Conservation (phyloP, 92 coral and sea anemone species). For the Montipora capitata region DNA sequence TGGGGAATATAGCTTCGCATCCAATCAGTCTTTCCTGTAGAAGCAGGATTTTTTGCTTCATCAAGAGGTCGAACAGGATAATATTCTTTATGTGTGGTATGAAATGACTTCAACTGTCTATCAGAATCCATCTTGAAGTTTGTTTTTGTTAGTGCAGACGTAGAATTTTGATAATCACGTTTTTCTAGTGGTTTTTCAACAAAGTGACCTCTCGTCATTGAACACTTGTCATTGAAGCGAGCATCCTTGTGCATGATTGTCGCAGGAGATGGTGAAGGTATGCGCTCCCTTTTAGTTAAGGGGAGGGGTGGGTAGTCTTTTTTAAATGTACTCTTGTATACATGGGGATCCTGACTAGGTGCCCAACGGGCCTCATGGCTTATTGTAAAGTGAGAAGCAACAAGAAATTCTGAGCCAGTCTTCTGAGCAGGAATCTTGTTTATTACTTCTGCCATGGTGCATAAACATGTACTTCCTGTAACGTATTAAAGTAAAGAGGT, state of each 20-base stretch:
- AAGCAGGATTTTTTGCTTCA: slow-evolving; percentile 77
- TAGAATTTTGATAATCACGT: slow-evolving; percentile 61
- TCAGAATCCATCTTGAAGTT: slow-evolving; percentile 96
- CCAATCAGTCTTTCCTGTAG: slow-evolving; percentile 82
- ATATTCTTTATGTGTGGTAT: slow-evolving; percentile 94
- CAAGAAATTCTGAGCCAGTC: slow-evolving; percentile 88
- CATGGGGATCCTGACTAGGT: slow-evolving; percentile 81
- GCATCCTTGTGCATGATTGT: slow-evolving; percentile 89
- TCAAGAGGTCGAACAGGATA: slow-evolving; percentile 89
- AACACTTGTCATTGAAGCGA: slow-evolving; percentile 82
- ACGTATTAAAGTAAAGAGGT: no score
- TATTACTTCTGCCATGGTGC: slow-evolving; percentile 70
- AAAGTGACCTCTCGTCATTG: slow-evolving; percentile 93
- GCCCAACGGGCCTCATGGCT: slow-evolving; percentile 96
- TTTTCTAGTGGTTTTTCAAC: slow-evolving; percentile 78
- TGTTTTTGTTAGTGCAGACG: slow-evolving; percentile 82
- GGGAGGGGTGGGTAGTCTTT: slow-evolving; percentile 94
- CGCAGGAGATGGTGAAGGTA: slow-evolving; percentile 96
- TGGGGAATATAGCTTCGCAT: slow-evolving; percentile 95
- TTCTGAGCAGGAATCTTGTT: slow-evolving; percentile 85
- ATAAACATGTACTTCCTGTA: no score
- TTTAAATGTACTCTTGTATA: slow-evolving; percentile 91
- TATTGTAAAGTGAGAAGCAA: slow-evolving; percentile 87
- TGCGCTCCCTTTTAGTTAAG: slow-evolving; percentile 85
- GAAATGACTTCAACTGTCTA: slow-evolving; percentile 79